These are phyloP conservation scores for Novumbra hubbsi DNA, from an alignment of 2,797 vertebrate species.

Conservation along the genomic window DNA sequence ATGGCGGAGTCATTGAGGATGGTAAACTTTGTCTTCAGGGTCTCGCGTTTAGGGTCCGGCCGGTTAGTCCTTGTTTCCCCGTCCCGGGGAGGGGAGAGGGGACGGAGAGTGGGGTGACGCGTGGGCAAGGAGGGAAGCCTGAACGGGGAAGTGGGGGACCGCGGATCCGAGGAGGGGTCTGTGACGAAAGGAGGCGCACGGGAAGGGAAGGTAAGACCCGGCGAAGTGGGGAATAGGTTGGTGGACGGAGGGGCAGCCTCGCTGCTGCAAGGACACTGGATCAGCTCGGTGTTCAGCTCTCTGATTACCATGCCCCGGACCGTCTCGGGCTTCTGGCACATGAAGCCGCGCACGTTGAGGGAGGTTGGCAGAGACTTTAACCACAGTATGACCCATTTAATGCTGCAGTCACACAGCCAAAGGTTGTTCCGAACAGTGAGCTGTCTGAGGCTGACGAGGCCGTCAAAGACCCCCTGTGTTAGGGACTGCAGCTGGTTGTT, in stretches of 20 bases:
- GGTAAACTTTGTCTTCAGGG: conserved; percentile 80
- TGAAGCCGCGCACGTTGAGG: conserved; percentile 90
- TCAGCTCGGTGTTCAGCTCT: conserved; percentile 87
- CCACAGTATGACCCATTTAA: conserved; percentile 93
- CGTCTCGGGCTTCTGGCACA: conserved; percentile 92
- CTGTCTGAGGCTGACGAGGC: conserved; percentile 84
- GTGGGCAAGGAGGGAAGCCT: conserved; percentile 44
- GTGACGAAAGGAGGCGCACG: conserved; percentile 37
- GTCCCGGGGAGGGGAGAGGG: conserved; percentile 67
- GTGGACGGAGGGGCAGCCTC: conserved; percentile 43
- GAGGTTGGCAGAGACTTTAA: conserved; percentile 85
- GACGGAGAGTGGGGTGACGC: conserved; percentile 51
- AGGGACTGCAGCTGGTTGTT: conserved; percentile 89
- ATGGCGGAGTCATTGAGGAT: conserved; percentile 88
- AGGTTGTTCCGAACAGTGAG: conserved; percentile 94
- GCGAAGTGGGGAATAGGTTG: conserved; percentile 48
- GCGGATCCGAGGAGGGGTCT: conserved; percentile 49
- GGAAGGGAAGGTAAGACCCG: background rate
- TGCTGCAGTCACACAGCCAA: conserved; percentile 92
- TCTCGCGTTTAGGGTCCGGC: conserved; percentile 61
- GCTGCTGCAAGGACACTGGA: conserved; percentile 84
- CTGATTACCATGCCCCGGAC: conserved; percentile 94
- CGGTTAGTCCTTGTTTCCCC: conserved; percentile 68
- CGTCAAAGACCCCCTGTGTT: conserved; percentile 86
- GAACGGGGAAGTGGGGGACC: conserved; percentile 52